Base-by-base conservation (phyloP, 2,113 vertebrate species). In the Pagrus major region DNA sequence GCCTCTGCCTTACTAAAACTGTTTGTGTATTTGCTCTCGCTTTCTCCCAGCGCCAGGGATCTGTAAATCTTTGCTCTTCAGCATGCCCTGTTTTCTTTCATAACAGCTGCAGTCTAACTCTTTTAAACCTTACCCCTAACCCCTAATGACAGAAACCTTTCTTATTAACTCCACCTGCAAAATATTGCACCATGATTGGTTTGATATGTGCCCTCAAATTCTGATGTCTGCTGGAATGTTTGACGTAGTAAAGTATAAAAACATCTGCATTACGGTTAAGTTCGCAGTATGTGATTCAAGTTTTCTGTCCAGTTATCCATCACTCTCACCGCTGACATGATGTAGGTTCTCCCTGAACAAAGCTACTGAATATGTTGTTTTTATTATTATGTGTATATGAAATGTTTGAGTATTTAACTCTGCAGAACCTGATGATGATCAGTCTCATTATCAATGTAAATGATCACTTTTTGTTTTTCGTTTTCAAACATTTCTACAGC, bases 181-280 rank as follows among this genome's bases (percentile, higher is more conserved):
- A 39, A 25, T n/a, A 27, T 35, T 54, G 89, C 83, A 86, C 90
- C 91, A 91, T 92, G 92, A 91, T 91, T 92, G 84, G 58, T 93
- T 93, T 91, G 72, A 91, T 89, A 86, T 91, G 88, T 92, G 44
- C 29, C 54, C 37, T 23, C 58, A 54, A 93, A 59, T n/a, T 94
- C 93, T 95, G 93, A 91, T 95, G 93, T 95, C 94, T 95, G n/a
- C 16, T 72, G 61, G 52, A 2, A 69, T 0, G 16, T 73, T 39
- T 29, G 9, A 41, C 10, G 66, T 6, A 44, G 0, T 51, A 5
- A 39, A 20, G 18, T 6, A 18, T 29, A 41, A 39, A 41, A 37
- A 10, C 18, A 68, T 58, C 20, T 12, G 14, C 31, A 9, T 6
- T 23, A n/a, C 9, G 1, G 14, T 42, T 25, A 18, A 55, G 5